A percentile compares a stretch with the other conserved stretches of the same genome.
Conservation (phyloP, 2,888 invertebrate species). For the Caenorhabditis drosophilae region DNA sequence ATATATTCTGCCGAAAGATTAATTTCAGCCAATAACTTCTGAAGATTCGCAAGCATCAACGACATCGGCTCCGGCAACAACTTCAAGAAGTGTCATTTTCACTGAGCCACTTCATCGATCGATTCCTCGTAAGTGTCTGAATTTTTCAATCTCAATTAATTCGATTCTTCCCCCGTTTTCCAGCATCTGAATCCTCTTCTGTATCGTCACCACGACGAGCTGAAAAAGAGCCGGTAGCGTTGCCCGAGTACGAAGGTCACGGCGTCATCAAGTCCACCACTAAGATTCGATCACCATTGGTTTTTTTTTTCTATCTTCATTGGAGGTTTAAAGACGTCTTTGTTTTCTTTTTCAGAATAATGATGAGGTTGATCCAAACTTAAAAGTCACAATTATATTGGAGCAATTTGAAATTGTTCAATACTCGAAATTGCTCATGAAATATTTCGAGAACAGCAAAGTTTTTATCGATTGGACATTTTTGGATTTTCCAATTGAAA, state of each 20-base stretch:
- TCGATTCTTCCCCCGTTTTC: slow-evolving; percentile 12
- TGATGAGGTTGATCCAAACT: slow-evolving; percentile 11
- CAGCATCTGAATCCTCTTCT: slow-evolving; percentile 64
- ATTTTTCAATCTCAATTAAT: no score
- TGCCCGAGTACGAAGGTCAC: slow-evolving; percentile 31
- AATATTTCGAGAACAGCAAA: slow-evolving; percentile 36
- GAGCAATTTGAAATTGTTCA: slow-evolving; percentile 41
- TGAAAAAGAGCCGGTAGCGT: slow-evolving; percentile 38
- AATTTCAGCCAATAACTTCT: neutral
- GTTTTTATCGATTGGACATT: slow-evolving; percentile 39
- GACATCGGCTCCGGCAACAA: no score
- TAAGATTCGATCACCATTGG: neutral
- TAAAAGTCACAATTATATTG: slow-evolving; percentile 37
- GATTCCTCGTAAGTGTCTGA: slow-evolving; percentile 53
- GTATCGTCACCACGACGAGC: slow-evolving; percentile 37
- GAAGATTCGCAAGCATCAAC: no score
- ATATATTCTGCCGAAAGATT: neutral
- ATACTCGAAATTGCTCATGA: slow-evolving; percentile 41
- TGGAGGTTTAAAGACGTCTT: no score
- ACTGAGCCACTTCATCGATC: slow-evolving; percentile 62
- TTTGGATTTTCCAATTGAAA: slow-evolving; percentile 36
- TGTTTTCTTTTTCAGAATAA: no score
- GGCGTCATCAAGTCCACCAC: slow-evolving; percentile 36
- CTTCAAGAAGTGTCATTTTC: slow-evolving; percentile 36
- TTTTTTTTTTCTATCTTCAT: no score